Evolutionary conservation across 2,888 invertebrate species (phyloP).

Genomic region (Subacronicta megacephala): DNA sequence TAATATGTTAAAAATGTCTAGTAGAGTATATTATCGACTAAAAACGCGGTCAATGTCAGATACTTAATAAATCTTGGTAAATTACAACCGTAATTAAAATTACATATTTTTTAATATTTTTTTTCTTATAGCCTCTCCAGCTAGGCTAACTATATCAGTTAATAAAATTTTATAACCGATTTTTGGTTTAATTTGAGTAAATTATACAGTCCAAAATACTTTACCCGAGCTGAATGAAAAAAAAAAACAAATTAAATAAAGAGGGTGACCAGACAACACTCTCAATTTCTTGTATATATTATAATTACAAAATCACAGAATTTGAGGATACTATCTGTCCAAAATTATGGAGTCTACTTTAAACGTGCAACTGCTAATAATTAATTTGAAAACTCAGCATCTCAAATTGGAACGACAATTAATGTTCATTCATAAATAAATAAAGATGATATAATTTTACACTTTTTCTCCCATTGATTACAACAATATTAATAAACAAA

Average conservation of each 20-base stretch:
- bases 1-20: neutral
- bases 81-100: neutral
- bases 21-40: neutral
- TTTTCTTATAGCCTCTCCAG: no score
- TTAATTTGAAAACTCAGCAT: no score
- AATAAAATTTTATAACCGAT: no score
- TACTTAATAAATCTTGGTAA: neutral
- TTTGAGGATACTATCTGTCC: conserved; percentile 63
- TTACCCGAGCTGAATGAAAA: conserved; percentile 17
- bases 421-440: no score
- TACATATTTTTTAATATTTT: no score
- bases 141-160: no score
- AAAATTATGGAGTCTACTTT: conserved; percentile 34
- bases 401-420: no score
- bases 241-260: conserved; percentile 45
- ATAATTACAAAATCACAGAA: conserved; percentile 70
- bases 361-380: conserved; percentile 17
- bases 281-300: conserved; percentile 53
- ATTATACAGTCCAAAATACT: conserved; percentile 10
- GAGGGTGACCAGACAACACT: conserved; percentile 64
- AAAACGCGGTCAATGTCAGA: neutral
- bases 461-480: no score
- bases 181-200: neutral
- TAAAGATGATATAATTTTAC: no score
- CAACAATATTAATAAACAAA: no score